Conservation (phyloP, 2,797 vertebrate species). For the Austrolebias charrua region DNA sequence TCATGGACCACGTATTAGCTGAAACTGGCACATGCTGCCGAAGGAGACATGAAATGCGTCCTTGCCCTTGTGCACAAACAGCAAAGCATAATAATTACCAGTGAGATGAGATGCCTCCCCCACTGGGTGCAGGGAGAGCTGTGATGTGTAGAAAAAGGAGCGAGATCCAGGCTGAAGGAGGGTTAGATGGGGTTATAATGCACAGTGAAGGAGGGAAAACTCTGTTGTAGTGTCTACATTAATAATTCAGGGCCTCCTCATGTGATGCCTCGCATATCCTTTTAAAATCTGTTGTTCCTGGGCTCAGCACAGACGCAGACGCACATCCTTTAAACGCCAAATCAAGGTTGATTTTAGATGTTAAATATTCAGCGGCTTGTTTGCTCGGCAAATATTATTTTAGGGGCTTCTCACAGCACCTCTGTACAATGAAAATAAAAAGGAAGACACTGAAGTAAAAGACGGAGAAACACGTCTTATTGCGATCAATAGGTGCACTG, state of each 20-base stretch:
- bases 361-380: slow-evolving; percentile 24
- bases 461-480: background rate
- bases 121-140: slow-evolving; percentile 25
- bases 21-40: slow-evolving; percentile 46
- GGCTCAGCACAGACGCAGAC: slow-evolving; percentile 5
- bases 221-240: slow-evolving; percentile 49
- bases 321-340: slow-evolving; percentile 9
- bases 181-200: slow-evolving; percentile 12
- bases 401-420: background rate
- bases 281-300: slow-evolving; percentile 19
- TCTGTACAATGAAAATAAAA: background rate
- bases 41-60: slow-evolving; percentile 47
- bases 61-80: slow-evolving; percentile 52
- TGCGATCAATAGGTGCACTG: background rate
- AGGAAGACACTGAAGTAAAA: no score
- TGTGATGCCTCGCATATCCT: slow-evolving; percentile 25
- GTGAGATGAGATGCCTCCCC: slow-evolving; percentile 35
- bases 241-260: slow-evolving; percentile 53
- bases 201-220: slow-evolving; percentile 29
- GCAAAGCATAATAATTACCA: slow-evolving; percentile 49
- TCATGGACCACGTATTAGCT: slow-evolving; percentile 37
- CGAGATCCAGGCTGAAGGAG: background rate
- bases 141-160: slow-evolving; percentile 12
- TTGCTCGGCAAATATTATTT: background rate
- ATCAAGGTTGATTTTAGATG: slow-evolving; percentile 1